These are phyloP conservation scores for Gallinago media DNA, from an alignment of 2,113 vertebrate species.

Conservation along the genomic window DNA sequence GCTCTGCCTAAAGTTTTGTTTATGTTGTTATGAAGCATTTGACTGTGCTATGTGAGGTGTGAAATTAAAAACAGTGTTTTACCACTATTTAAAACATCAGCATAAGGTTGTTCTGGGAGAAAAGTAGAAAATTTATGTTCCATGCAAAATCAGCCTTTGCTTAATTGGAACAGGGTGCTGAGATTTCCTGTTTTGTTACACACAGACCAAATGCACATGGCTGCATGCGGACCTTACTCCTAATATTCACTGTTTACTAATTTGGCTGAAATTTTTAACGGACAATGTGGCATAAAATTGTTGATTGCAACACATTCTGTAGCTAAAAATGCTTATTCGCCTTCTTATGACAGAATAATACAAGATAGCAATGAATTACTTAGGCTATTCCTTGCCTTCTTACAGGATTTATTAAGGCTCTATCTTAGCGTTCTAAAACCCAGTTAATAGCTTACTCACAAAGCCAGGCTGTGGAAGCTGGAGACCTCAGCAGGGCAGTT, in stretches of 20 bases:
- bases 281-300: conserved; percentile 17
- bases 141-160: conserved; percentile 11
- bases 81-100: conserved; percentile 41
- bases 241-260: conserved; percentile 35
- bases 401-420: neutral
- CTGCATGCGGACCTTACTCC: conserved; percentile 33
- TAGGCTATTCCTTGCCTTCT: neutral
- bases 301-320: neutral
- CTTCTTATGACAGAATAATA: neutral
- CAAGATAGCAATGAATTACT: neutral
- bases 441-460: neutral
- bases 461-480: neutral
- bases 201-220: neutral
- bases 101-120: conserved; percentile 26
- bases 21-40: conserved; percentile 70
- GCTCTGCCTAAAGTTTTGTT: conserved; percentile 73
- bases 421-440: neutral
- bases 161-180: conserved; percentile 20
- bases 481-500: neutral
- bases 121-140: conserved; percentile 45
- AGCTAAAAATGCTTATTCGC: neutral
- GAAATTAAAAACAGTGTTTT: conserved; percentile 75
- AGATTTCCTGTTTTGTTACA: conserved; percentile 59
- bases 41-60: conserved; percentile 73
- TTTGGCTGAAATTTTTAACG: conserved; percentile 47